A percentile compares a stretch with the other conserved stretches of the same genome.
These are phyloP conservation scores for Xiphias gladius DNA, from an alignment of 2,113 vertebrate genomes.

Conservation along the genomic window DNA sequence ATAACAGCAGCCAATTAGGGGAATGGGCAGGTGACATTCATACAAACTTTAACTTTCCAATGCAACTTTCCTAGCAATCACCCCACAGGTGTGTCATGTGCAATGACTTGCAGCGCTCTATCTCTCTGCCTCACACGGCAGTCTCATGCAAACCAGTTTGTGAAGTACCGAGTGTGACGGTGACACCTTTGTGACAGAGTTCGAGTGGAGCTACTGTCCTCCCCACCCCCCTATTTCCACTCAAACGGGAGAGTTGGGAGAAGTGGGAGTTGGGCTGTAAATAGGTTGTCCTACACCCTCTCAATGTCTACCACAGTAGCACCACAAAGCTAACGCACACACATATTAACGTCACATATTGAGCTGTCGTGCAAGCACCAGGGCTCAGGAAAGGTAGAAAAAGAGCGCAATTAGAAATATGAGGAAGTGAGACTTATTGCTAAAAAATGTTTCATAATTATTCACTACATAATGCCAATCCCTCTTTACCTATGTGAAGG, in stretches of 20 bases:
- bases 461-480: constrained; percentile 49
- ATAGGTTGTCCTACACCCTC: constrained; percentile 49
- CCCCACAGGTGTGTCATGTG: constrained; percentile 32
- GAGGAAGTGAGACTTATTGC: constrained; percentile 52
- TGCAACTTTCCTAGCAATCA: constrained; percentile 42
- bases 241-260: neutral
- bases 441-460: constrained; percentile 22
- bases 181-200: constrained; percentile 57
- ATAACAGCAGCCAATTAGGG: constrained; percentile 21
- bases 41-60: constrained; percentile 33
- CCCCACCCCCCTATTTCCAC: constrained; percentile 14
- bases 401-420: constrained; percentile 15
- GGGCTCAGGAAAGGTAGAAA: constrained; percentile 38
- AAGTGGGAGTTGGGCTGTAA: constrained; percentile 35
- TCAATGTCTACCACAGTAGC: constrained; percentile 54
- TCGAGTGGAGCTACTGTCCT: constrained; percentile 44
- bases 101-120: constrained; percentile 22
- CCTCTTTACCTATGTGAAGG: constrained; percentile 37
- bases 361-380: constrained; percentile 66
- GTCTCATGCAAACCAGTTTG: constrained; percentile 27
- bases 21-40: constrained; percentile 30
- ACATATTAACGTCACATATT: constrained; percentile 40
- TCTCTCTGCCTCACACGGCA: neutral
- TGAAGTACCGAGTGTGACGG: constrained; percentile 20
- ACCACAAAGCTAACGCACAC: constrained; percentile 42